A percentile compares a stretch with the other conserved stretches of the same genome.
Evolutionary conservation across 2,888 invertebrate genomes (phyloP).

Genomic region (Ormyrus rosae): DNA sequence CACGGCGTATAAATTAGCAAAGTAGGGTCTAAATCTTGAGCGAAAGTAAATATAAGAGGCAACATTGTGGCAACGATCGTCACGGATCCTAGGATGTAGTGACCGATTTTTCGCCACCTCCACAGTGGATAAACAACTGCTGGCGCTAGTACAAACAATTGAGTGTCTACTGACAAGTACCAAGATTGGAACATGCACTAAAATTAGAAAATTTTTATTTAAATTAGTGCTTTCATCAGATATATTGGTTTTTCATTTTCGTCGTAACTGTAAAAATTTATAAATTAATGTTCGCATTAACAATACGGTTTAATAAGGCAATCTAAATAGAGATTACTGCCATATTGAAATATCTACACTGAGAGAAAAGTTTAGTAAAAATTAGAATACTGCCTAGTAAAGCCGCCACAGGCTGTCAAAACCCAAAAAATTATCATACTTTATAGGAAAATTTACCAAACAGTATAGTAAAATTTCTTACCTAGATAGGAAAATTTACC

Average conservation of each 20-base stretch:
- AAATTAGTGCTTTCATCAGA: no score
- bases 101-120: slow-evolving; percentile 80
- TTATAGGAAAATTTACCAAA: no score
- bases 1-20: slow-evolving; percentile 83
- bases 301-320: not conserved
- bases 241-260: no score
- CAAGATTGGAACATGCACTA: slow-evolving; percentile 87
- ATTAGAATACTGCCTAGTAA: no score
- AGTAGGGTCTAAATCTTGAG: slow-evolving; percentile 81
- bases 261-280: not conserved
- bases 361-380: no score
- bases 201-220: slow-evolving; percentile 63
- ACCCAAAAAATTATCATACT: no score
- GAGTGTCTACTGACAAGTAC: slow-evolving; percentile 83
- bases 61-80: slow-evolving; percentile 77
- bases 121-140: slow-evolving; percentile 82
- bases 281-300: slow-evolving; percentile 2
- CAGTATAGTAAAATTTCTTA: no score
- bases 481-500: no score
- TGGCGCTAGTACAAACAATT: slow-evolving; percentile 82
- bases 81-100: slow-evolving; percentile 77
- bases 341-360: not conserved
- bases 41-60: slow-evolving; percentile 80
- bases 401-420: no score
- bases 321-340: not conserved